A percentile compares a stretch with the other conserved stretches of the same genome.
Conservation (phyloP, 2,113 vertebrate genomes). For the Sphyrna mokarran region DNA sequence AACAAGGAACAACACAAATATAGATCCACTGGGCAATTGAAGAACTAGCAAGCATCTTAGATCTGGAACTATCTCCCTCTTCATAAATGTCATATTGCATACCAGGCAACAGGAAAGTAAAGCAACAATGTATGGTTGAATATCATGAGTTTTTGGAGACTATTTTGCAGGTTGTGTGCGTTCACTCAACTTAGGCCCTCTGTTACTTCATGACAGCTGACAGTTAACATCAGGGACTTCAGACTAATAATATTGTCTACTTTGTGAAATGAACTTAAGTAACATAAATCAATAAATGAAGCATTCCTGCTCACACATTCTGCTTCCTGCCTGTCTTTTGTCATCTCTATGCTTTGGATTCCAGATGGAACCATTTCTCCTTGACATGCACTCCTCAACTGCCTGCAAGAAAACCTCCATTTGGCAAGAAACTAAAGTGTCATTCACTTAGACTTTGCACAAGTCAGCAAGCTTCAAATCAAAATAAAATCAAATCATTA, state of each 20-base stretch:
- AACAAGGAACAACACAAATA: background rate
- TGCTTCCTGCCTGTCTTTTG: constrained; percentile 26
- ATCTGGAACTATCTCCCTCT: background rate
- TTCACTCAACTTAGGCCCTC: background rate
- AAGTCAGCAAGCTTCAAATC: background rate
- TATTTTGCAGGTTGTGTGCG: constrained; percentile 10
- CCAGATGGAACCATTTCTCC: background rate
- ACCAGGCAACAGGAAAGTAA: background rate
- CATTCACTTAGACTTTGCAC: background rate
- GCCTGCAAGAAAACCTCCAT: constrained; percentile 6
- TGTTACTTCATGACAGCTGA: background rate
- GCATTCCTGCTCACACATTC: constrained; percentile 8
- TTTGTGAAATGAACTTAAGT: constrained; percentile 23
- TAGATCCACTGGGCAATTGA: background rate
- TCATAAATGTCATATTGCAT: constrained; percentile 1
- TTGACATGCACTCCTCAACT: background rate
- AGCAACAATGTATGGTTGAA: background rate
- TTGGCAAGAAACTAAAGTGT: constrained; percentile 28
- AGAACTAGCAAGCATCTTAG: background rate
- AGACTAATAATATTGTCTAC: background rate
- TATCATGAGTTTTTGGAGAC: background rate
- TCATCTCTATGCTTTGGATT: constrained; percentile 15
- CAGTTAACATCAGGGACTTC: constrained; percentile 25
- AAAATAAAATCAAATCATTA: background rate
- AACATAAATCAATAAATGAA: constrained; percentile 23